Percentiles rank a stretch among this genome's conserved stretches.
These are phyloP conservation scores for Papilio gigon DNA, from an alignment of 2,888 invertebrate genomes.

Conservation along the genomic window DNA sequence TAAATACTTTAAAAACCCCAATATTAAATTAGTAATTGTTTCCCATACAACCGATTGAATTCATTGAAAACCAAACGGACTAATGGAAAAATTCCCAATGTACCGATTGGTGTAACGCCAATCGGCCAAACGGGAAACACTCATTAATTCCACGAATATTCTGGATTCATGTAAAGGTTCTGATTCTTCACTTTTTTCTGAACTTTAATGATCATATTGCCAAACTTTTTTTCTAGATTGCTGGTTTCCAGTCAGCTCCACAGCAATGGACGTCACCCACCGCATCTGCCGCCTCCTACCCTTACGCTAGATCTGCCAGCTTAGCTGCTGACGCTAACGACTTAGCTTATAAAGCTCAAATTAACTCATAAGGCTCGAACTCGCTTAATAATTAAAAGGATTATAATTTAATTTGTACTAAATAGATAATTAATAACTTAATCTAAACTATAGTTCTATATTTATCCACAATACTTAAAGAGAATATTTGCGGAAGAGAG, in stretches of 20 bases:
- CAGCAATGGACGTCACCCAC: slow-evolving; percentile 75
- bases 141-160: background rate
- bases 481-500: too few species aligned
- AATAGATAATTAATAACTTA: too few species aligned
- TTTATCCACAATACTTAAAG: too few species aligned
- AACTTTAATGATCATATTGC: too few species aligned
- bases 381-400: slow-evolving; percentile 5
- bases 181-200: background rate
- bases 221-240: slow-evolving; percentile 55
- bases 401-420: too few species aligned
- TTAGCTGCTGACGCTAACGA: slow-evolving; percentile 84
- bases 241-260: slow-evolving; percentile 67
- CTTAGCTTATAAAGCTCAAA: slow-evolving; percentile 87
- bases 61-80: too few species aligned
- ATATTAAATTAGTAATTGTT: too few species aligned
- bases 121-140: too few species aligned
- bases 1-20: background rate
- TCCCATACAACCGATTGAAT: too few species aligned
- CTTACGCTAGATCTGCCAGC: slow-evolving; percentile 73
- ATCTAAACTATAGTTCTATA: too few species aligned
- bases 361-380: slow-evolving; percentile 63
- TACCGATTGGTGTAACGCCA: too few species aligned
- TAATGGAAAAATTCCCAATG: too few species aligned
- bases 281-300: slow-evolving; percentile 71
- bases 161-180: background rate